Conservation (phyloP, 2,113 vertebrate species). For the Mesoclemmys tuberculata region DNA sequence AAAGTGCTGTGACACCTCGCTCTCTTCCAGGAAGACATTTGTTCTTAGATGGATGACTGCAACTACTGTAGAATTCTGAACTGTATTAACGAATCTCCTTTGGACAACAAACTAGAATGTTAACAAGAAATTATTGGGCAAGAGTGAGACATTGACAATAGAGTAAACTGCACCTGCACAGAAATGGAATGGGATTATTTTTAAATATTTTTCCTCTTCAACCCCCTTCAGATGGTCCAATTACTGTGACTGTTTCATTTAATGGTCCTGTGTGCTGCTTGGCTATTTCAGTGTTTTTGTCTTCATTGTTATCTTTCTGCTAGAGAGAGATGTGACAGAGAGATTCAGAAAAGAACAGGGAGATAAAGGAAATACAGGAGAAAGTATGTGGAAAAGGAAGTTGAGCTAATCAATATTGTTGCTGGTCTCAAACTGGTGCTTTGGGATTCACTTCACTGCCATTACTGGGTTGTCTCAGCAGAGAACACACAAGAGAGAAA, state of each 20-base stretch:
- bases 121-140: not conserved
- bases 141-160: fast-evolving
- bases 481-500: not conserved
- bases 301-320: not conserved
- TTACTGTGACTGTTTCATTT: not conserved
- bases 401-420: not conserved
- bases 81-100: not conserved
- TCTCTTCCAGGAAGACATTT: not conserved
- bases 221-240: fast-evolving
- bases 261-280: not conserved
- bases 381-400: not conserved
- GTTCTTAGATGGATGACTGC: not conserved
- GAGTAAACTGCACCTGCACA: not conserved
- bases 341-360: not conserved
- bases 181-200: not conserved
- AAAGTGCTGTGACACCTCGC: not conserved
- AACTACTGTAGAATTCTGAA: not conserved
- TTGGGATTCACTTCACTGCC: not conserved
- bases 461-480: not conserved
- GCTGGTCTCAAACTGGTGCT: fast-evolving
- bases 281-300: not conserved
- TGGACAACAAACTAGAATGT: not conserved
- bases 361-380: not conserved
- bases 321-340: not conserved
- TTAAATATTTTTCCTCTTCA: not conserved